A percentile compares a stretch with the other conserved stretches of the same genome.
Conservation (phyloP, 2,888 invertebrate species). For the Steromphala cineraria region DNA sequence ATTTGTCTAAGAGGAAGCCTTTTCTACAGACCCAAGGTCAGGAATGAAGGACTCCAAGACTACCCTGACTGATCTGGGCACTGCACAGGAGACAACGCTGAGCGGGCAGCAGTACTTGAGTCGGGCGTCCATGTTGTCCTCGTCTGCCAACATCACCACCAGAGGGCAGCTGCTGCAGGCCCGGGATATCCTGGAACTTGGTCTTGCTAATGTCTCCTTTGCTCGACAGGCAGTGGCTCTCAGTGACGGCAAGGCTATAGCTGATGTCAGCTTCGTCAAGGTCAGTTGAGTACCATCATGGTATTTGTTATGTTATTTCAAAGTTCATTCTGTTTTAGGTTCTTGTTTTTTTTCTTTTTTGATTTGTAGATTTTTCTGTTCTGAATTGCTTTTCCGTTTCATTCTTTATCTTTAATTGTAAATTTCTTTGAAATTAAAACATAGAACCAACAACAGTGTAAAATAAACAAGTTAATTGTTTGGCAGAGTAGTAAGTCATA, state of each 20-base stretch:
- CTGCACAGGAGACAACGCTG: conserved; percentile 15
- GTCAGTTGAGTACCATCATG: conserved; percentile 41
- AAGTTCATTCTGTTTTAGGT: background rate
- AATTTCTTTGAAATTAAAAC: too few relatives aligned
- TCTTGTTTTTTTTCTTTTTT: background rate
- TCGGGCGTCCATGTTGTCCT: conserved; percentile 54
- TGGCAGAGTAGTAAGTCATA: too few relatives aligned
- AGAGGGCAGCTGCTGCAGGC: conserved; percentile 65
- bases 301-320: background rate
- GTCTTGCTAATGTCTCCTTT: conserved; percentile 68
- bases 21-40: conserved; percentile 44
- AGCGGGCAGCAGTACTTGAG: conserved; percentile 46
- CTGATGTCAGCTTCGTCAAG: conserved; percentile 73
- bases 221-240: conserved; percentile 67
- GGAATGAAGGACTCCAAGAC: conserved; percentile 57
- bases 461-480: too few relatives aligned
- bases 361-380: too few relatives aligned
- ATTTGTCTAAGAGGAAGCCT: background rate
- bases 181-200: conserved; percentile 68
- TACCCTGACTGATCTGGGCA: conserved; percentile 51
- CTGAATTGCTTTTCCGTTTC: too few relatives aligned
- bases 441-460: too few relatives aligned
- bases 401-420: too few relatives aligned
- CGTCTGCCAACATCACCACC: conserved; percentile 52
- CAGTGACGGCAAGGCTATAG: conserved; percentile 69